Conservation (phyloP, 1,140 invertebrate genomes). For the Anastrepha ludens region DNA sequence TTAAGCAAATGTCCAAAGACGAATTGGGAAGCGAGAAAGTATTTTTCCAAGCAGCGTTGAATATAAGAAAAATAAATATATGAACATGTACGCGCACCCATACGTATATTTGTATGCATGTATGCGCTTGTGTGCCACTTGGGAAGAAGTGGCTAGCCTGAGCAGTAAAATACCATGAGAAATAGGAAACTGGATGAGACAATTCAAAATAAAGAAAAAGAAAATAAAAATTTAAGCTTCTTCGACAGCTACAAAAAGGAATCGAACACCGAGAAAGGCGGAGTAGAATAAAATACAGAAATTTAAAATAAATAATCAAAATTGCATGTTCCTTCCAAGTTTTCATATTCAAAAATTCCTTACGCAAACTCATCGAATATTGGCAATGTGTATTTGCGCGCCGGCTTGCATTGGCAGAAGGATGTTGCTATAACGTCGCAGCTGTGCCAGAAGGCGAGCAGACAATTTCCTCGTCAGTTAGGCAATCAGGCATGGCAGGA, state of each 20-base stretch:
- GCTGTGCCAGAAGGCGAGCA: not conserved
- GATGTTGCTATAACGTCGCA: not conserved
- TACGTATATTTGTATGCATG: not conserved
- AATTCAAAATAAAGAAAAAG: too few species aligned
- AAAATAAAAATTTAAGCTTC: too few species aligned
- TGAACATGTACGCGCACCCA: not conserved
- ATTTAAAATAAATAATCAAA: constrained; percentile 24
- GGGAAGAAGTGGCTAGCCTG: too few species aligned
- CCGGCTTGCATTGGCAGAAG: constrained; percentile 12
- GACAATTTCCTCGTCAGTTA: not conserved
- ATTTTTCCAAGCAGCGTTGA: not conserved
- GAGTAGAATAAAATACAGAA: not conserved
- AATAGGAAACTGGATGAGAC: too few species aligned
- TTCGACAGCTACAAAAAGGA: not conserved
- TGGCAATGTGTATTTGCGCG: constrained; percentile 3
- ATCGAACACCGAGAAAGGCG: not conserved
- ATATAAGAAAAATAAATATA: not conserved
- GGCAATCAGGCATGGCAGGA: not conserved
- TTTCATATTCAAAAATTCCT: not conserved
- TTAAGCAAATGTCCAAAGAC: not conserved
- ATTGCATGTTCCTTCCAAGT: not conserved
- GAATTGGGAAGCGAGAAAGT: not conserved
- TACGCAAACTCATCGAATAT: not conserved
- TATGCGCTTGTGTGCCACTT: not conserved
- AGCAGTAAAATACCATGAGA: too few species aligned